phyloP scores from a whole-genome alignment of 2,797 vertebrate species.

The Enteromius paludinosus region DNA sequence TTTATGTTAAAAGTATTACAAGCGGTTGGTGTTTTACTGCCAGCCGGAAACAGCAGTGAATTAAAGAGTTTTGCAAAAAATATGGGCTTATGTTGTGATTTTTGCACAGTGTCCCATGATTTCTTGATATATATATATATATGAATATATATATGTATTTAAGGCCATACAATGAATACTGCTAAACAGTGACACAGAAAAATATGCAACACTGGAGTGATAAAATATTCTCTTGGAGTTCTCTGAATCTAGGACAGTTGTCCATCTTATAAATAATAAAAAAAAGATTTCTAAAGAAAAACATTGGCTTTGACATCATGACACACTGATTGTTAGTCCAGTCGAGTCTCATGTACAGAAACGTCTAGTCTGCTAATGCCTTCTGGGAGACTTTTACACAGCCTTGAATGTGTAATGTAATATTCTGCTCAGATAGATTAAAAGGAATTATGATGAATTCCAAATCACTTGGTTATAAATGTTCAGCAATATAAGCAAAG shows the following conservation, averaged over 20 bases:
- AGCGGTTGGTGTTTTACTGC: neutral
- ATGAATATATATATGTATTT: neutral
- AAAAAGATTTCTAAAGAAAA: slow-evolving; percentile 27
- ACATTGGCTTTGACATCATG: slow-evolving; percentile 12
- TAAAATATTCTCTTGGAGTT: slow-evolving; percentile 23
- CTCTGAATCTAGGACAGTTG: slow-evolving; percentile 26
- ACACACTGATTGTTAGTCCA: slow-evolving; percentile 39
- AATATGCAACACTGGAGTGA: slow-evolving; percentile 6
- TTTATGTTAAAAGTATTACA: neutral
- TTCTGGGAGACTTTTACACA: slow-evolving; percentile 14
- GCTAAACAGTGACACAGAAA: slow-evolving; percentile 4
- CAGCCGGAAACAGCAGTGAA: neutral
- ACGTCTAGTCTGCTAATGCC: slow-evolving; percentile 18
- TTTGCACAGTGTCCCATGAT: neutral
- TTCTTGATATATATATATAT: neutral
- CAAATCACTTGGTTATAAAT: slow-evolving; percentile 1
- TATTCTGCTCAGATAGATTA: slow-evolving; percentile 14
- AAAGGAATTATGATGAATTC: slow-evolving; percentile 14
- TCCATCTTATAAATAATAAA: slow-evolving; percentile 31
- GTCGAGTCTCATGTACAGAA: slow-evolving; percentile 7
- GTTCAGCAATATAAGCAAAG: slow-evolving; percentile 3
- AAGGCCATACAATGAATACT: neutral
- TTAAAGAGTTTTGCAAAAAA: neutral
- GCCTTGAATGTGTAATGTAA: slow-evolving; percentile 24
- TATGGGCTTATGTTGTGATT: neutral